Evolutionary conservation across 2,888 invertebrate species (phyloP), one percentile per base, ranked within the genome.

Genomic region (Yponomeuta cagnagella): DNA sequence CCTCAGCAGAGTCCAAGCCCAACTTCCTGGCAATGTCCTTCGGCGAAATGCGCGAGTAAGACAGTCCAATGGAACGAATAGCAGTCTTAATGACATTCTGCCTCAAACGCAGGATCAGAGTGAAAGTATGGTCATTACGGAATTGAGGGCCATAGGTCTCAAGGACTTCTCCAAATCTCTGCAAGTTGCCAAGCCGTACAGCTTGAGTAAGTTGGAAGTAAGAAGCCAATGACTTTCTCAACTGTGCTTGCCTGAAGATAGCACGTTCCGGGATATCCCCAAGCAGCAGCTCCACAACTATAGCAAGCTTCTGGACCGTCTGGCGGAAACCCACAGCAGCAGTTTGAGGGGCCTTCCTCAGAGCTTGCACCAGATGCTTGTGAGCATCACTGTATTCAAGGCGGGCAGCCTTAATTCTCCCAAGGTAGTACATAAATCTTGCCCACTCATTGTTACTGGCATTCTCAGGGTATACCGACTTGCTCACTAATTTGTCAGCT

Each of bases 21-120:
- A 99, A 92, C 82, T 99, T 99, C 74, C 95, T 94, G 0, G 99
- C 98, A 79, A 99, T 98, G 84, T 99, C 99, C 74, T 95, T 95
- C 0, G 99, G 96, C 3, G 98, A 98, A 79, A 99, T 99, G 74
- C 98, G 94, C 0, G 99, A 99, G 87, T 99, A 99, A 0, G 99
- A 98, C 48, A 98, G 87, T 1, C 98, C 98, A 86, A 99, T 99
- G 70, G 98, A 97, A 63, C 99, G 95, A 71, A 99, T 97, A 0
- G 98, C 99, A 12, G 99, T 99, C 90, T 99, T 99, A 80, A 99
- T 99, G 1, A 99, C 99, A 91, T 99, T 99, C 86, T 99, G 99
- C 71, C 99, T 95, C 71, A 99, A 93, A 74, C 99, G 96, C 68
- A 99, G 94, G 79, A 99, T 99, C 73, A 99, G 90, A 37, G 99